These are phyloP conservation scores for Danionella cerebrum DNA, from an alignment of 2,113 vertebrate genomes.

Conservation along the genomic window DNA sequence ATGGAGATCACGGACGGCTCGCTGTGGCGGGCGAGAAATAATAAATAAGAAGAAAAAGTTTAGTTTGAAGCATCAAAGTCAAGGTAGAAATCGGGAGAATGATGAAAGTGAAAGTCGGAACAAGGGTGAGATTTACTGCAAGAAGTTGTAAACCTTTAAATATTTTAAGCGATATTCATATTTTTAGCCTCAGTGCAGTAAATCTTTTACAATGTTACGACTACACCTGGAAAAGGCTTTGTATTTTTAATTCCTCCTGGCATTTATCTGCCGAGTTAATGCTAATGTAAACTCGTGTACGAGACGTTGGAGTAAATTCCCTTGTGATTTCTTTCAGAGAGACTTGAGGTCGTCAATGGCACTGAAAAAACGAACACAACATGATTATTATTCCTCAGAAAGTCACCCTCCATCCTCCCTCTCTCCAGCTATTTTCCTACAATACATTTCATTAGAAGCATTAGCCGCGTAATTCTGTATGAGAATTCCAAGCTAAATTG, in stretches of 20 bases:
- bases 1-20: neutral
- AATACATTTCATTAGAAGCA: conserved; percentile 49
- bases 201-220: no score
- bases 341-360: conserved; percentile 42
- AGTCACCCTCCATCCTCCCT: neutral
- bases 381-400: conserved; percentile 44
- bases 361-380: conserved; percentile 29
- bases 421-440: neutral
- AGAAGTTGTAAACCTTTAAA: no score
- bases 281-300: neutral
- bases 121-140: neutral
- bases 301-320: conserved; percentile 1
- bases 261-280: neutral
- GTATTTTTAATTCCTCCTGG: neutral
- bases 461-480: conserved; percentile 49
- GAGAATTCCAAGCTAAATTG: conserved; percentile 51
- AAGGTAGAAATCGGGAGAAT: neutral
- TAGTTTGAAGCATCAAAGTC: neutral
- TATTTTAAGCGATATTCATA: no score
- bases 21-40: no score
- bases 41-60: neutral
- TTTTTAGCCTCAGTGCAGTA: neutral
- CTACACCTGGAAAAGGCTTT: no score
- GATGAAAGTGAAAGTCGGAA: neutral
- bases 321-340: neutral